Evolutionary conservation across 2,888 invertebrate species (phyloP), one percentile per base, ranked within the genome.

Genomic region (Diaperis boleti): DNA sequence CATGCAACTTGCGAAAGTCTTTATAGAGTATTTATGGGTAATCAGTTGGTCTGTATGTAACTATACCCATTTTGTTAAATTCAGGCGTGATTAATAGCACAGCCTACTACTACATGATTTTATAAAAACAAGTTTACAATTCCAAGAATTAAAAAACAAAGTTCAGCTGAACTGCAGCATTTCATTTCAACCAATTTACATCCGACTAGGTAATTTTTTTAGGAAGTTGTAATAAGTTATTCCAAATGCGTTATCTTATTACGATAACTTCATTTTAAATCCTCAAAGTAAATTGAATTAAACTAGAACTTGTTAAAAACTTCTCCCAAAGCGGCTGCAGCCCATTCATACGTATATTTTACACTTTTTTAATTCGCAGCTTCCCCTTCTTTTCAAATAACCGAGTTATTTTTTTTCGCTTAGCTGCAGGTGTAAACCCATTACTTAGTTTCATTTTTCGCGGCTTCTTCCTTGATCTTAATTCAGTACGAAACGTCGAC

Each of bases 271-370:
- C 66, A 70, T 76, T 74, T 74, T 64, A 73, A 69, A 67, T 70
- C 69, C 70, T 69, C 68, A 59, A 68, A 64, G 72, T 70, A 72
- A 76, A 76, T 75, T 73, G 73, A 76, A 74, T 76, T 73, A 74
- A 70, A 75, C 69, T 68, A 66, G 69, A 73, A 75, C 73, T 75
- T 73, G 75, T 76, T 72, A 74, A 72, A 71, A 76, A 76, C 69
- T 76, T 76, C n/a, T 69, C 67, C 69, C 10, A 70, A 69, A 69
- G 62, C 64, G 66, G 71, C 67, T 72, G 70, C 69, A 70, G 69
- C 57, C 59, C 69, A 68, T 69, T 72, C 70, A 71, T 70, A 72
- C 68, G 66, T 71, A 69, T 64, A 61, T 62, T 68, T 42, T 56
- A 57, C 59, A 62, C 45, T 62, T 52, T 64, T 67, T 60, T 44